Conservation (phyloP, 2,797 vertebrate species). For the Scleropages formosus region DNA sequence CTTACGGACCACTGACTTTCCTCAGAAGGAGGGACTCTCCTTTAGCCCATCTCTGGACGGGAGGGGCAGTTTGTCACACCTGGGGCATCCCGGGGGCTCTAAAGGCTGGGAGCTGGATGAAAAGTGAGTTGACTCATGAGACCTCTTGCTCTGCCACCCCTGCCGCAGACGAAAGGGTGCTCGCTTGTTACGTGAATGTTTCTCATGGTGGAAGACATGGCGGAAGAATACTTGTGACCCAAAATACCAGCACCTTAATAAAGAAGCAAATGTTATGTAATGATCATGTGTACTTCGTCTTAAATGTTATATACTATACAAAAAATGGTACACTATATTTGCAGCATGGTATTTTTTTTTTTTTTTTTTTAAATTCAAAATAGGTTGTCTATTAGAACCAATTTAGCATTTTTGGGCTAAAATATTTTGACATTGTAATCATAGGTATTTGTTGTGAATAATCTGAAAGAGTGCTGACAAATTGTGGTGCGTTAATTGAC, state of each 20-base stretch:
- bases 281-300: slow-evolving; percentile 68
- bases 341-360: slow-evolving; percentile 65
- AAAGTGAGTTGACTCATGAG: slow-evolving; percentile 33
- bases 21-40: not conserved
- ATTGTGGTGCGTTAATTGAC: not conserved
- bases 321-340: slow-evolving; percentile 70
- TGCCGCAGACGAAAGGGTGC: slow-evolving; percentile 54
- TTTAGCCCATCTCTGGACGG: not conserved
- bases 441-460: not conserved
- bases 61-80: not conserved
- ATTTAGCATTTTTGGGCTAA: not conserved
- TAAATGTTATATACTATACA: slow-evolving; percentile 70
- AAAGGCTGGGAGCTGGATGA: slow-evolving; percentile 42
- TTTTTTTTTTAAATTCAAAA: slow-evolving; percentile 30
- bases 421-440: not conserved
- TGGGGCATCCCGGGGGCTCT: slow-evolving; percentile 26
- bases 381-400: too few relatives aligned
- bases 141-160: slow-evolving; percentile 32
- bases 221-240: slow-evolving; percentile 52
- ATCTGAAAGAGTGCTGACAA: not conserved
- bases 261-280: slow-evolving; percentile 60
- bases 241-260: slow-evolving; percentile 76
- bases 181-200: slow-evolving; percentile 69
- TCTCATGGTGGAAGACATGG: slow-evolving; percentile 51
- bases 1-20: slow-evolving; percentile 7